Evolutionary conservation across 2,797 vertebrate genomes (phyloP), one percentile per base, ranked within the genome.

Genomic region (Menidia menidia): DNA sequence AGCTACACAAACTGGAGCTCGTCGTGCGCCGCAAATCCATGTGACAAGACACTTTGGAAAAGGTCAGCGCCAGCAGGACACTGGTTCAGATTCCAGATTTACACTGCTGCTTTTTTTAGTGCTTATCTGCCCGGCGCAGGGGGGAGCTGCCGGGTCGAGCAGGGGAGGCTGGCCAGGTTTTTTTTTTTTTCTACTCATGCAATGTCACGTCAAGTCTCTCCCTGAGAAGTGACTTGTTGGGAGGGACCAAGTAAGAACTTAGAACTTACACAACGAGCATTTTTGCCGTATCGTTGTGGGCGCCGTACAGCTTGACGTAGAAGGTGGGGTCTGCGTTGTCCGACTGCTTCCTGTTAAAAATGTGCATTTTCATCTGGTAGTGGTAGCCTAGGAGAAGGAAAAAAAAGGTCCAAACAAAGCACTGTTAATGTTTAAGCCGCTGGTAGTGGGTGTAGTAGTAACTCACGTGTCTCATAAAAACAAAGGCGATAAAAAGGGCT

Each of bases 321-420:
- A 99, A 97, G 1, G 89, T 92, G 14, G 97, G 96, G 66, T 98
- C 94, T 0, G 92, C 91, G 8, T 93, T 78, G 59, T 94, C 91
- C 0, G 79, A 31, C 15, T 75, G 78, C 45, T 96, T 94, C 32
- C 95, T 95, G 92, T 96, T 95, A 87, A 99, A 99, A 70, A 99
- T 92, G 0, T 99, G 97, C 94, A 99, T 96, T 92, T 99, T 99
- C 96, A 99, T 94, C 92, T 99, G 98, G 73, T 98, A 99, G 66
- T 99, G 98, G 87, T 95, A 98, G 48, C 98, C 98, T 95, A 64
- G 10, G 64, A 59, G 42, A 42, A 14, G 56, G 19, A 74, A 41
- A 14, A 1, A 35, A 19, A 18, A 12, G n/a, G n/a, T n/a, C n/a
- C n/a, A 75, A 39, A 13, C 35, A 39, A 39, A 39, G 35, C 35